Percentiles rank a stretch among this genome's conserved stretches.
These are phyloP conservation scores for Lasiurus cinereus DNA, from an alignment of 2,113 vertebrate genomes.

Conservation along the genomic window DNA sequence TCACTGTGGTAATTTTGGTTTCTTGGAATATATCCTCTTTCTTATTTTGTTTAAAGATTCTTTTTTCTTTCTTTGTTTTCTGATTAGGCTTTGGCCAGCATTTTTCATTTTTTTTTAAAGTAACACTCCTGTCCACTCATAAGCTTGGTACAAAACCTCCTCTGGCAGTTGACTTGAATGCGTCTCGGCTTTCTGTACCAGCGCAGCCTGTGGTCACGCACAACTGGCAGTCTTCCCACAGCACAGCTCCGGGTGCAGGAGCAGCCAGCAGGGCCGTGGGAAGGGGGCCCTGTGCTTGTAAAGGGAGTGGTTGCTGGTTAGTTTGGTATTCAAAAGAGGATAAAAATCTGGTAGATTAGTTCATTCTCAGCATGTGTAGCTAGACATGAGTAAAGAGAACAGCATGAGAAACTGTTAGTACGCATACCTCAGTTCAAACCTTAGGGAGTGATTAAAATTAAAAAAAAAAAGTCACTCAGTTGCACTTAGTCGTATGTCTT, in stretches of 20 bases:
- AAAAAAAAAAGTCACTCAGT: constrained; percentile 95
- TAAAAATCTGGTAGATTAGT: constrained; percentile 94
- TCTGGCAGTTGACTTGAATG: constrained; percentile 89
- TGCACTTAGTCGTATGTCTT: constrained; percentile 97
- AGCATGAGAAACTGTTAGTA: constrained; percentile 97
- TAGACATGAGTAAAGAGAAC: constrained; percentile 97
- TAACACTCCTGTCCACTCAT: constrained; percentile 94
- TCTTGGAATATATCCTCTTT: constrained; percentile 88
- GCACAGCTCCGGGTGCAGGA: constrained; percentile 81
- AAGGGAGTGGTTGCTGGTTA: constrained; percentile 86
- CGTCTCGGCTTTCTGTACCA: constrained; percentile 86
- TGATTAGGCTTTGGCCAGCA: constrained; percentile 88
- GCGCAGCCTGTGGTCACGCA: constrained; percentile 88
- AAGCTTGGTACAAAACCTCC: constrained; percentile 94
- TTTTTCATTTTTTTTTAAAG: constrained; percentile 88
- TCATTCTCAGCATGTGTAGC: constrained; percentile 98
- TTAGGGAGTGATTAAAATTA: constrained; percentile 94
- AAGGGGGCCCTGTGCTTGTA: too few relatives aligned
- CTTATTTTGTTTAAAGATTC: background rate
- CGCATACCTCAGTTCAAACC: constrained; percentile 98
- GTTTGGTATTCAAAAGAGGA: constrained; percentile 92
- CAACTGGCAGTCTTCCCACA: too few relatives aligned
- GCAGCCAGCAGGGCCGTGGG: constrained; percentile 85
- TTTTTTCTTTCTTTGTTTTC: constrained; percentile 83
- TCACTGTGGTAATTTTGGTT: constrained; percentile 84